Evolutionary conservation across 2,113 vertebrate species (phyloP).

Genomic region (Ahaetulla prasina): DNA sequence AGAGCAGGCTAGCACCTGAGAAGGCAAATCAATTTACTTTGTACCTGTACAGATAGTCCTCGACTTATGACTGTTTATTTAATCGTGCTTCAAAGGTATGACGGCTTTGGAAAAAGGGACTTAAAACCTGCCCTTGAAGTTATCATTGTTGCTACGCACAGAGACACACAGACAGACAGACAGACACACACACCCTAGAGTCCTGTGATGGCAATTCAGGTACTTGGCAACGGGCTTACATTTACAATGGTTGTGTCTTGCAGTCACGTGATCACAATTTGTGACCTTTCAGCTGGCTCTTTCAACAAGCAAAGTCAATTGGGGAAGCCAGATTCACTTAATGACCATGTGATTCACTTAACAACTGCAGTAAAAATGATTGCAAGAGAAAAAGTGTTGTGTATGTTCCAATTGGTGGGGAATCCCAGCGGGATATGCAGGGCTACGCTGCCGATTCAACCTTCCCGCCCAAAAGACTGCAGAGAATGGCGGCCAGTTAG

Average conservation of each 20-base stretch:
- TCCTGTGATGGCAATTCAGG: too few species aligned
- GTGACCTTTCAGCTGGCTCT: neutral
- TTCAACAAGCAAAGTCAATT: neutral
- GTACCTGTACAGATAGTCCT: neutral
- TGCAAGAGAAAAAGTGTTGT: neutral
- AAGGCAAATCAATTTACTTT: neutral
- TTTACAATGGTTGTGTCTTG: too few species aligned
- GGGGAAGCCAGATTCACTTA: neutral
- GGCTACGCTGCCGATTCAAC: too few species aligned
- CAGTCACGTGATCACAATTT: neutral
- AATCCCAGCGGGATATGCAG: too few species aligned
- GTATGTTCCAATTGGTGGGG: too few species aligned
- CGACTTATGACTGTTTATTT: neutral
- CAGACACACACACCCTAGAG: too few species aligned
- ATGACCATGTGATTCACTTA: neutral
- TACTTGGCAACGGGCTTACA: too few species aligned
- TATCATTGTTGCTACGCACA: neutral
- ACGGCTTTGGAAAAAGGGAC: neutral
- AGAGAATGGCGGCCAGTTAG: too few species aligned
- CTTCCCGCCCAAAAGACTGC: too few species aligned
- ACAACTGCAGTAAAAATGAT: neutral
- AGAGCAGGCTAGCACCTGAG: neutral
- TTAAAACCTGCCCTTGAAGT: neutral
- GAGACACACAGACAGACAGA: neutral
- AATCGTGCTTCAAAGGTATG: neutral